These are phyloP conservation scores for Agriopis marginaria DNA, from an alignment of 2,888 invertebrate species.

Conservation along the genomic window DNA sequence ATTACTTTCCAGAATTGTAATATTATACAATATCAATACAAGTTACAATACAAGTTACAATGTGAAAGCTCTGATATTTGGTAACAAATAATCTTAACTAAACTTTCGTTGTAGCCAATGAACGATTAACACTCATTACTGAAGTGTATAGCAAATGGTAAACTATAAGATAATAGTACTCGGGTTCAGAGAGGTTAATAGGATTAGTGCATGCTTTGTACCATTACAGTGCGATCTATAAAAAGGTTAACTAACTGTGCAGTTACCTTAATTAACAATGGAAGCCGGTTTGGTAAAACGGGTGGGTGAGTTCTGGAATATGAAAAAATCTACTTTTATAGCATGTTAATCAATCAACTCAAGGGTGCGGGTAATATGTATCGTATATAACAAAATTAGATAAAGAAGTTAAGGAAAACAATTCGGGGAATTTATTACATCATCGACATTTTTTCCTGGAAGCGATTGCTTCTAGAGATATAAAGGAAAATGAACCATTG, in stretches of 20 bases:
- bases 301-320: slow-evolving; percentile 8
- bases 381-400: not conserved
- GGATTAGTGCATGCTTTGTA: slow-evolving; percentile 67
- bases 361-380: not conserved
- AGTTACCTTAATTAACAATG: slow-evolving; percentile 43
- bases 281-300: slow-evolving; percentile 21
- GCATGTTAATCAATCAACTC: not conserved
- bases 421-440: slow-evolving; percentile 2
- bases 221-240: slow-evolving; percentile 55
- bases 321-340: not conserved
- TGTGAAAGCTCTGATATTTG: no score
- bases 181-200: slow-evolving; percentile 68
- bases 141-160: slow-evolving; percentile 66
- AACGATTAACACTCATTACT: slow-evolving; percentile 59
- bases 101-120: not conserved
- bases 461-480: not conserved
- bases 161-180: slow-evolving; percentile 61
- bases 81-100: not conserved
- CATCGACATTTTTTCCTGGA: not conserved
- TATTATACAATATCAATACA: no score
- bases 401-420: not conserved
- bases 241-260: slow-evolving; percentile 51
- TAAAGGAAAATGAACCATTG: not conserved
- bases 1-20: no score
- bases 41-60: no score